A percentile compares a stretch with the other conserved stretches of the same genome.
These are phyloP conservation scores for Drosophila gunungcola DNA, from an alignment of 1,140 invertebrate genomes.

Conservation along the genomic window DNA sequence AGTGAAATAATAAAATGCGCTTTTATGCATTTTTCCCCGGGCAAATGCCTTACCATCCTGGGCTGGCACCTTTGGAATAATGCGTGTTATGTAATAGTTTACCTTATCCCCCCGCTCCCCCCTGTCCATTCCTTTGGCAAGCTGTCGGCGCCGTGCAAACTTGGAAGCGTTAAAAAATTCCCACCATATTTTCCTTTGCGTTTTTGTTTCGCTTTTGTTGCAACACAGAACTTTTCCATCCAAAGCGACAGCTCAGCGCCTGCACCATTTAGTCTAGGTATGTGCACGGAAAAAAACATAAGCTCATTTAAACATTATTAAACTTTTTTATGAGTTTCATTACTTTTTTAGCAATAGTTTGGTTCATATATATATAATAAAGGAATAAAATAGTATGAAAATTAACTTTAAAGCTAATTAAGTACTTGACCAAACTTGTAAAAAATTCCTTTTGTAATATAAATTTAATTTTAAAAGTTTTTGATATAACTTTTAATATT, in stretches of 20 bases:
- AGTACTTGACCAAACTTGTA: too few species aligned
- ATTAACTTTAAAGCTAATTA: too few species aligned
- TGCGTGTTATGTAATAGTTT: constrained; percentile 79
- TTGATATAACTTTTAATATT: too few species aligned
- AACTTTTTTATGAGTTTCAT: too few species aligned
- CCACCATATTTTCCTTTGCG: constrained; percentile 64
- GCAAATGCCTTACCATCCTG: constrained; percentile 4
- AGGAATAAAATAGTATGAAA: too few species aligned
- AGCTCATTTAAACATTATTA: not conserved
- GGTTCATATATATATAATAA: too few species aligned
- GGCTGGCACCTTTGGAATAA: constrained; percentile 45
- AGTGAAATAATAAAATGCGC: constrained; percentile 80
- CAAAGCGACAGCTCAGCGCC: constrained; percentile 40
- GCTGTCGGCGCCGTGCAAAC: constrained; percentile 73
- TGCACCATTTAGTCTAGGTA: constrained; percentile 55
- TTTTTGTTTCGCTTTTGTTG: constrained; percentile 47
- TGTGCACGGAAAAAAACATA: not conserved
- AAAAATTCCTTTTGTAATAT: too few species aligned
- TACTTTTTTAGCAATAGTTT: too few species aligned
- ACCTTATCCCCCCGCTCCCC: constrained; percentile 19
- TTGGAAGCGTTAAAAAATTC: constrained; percentile 61
- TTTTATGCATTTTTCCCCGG: constrained; percentile 65
- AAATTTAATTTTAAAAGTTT: too few species aligned
- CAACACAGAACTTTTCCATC: constrained; percentile 61
- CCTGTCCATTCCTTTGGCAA: constrained; percentile 41